Percentiles rank a stretch among this genome's conserved stretches.
These are phyloP conservation scores for Oryzias sinensis DNA, from an alignment of 2,797 vertebrate species.

Conservation along the genomic window DNA sequence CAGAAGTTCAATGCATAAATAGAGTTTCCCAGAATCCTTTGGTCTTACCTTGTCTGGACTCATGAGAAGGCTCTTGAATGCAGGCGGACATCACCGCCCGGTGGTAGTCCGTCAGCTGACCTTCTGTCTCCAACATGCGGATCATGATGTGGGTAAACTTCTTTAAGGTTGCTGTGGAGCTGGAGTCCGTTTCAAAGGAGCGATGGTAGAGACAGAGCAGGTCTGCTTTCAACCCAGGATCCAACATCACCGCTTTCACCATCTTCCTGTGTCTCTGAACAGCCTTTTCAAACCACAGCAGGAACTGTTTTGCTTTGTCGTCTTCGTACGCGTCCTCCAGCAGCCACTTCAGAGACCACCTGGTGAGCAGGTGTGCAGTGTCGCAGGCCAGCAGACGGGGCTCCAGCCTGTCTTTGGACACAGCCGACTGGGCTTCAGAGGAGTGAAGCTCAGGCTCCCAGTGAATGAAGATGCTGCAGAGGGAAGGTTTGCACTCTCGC, in stretches of 20 bases:
- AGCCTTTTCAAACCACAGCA: slow-evolving; percentile 78
- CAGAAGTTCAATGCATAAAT: no score
- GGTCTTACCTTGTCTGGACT: slow-evolving; percentile 75
- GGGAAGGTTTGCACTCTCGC: slow-evolving; percentile 70
- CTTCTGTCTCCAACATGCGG: slow-evolving; percentile 71
- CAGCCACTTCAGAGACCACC: slow-evolving; percentile 80
- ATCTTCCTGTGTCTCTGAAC: slow-evolving; percentile 54
- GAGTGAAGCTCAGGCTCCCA: slow-evolving; percentile 74
- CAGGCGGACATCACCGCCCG: slow-evolving; percentile 53
- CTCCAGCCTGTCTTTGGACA: slow-evolving; percentile 14
- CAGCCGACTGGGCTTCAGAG: slow-evolving; percentile 14
- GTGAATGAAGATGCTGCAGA: slow-evolving; percentile 79
- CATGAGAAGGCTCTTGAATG: slow-evolving; percentile 22
- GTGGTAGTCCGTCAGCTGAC: slow-evolving; percentile 44
- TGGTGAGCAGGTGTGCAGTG: slow-evolving; percentile 59
- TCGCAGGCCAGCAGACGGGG: slow-evolving; percentile 36
- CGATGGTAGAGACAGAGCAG: slow-evolving; percentile 82
- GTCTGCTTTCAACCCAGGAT: slow-evolving; percentile 60
- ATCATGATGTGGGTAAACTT: slow-evolving; percentile 82
- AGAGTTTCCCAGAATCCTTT: no score
- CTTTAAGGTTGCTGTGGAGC: slow-evolving; percentile 39
- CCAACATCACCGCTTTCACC: slow-evolving; percentile 62
- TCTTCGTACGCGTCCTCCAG: slow-evolving; percentile 52
- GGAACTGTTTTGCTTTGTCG: slow-evolving; percentile 45
- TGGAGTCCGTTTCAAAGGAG: slow-evolving; percentile 48